Conservation (phyloP, 2,113 vertebrate genomes). For the Pimephales promelas region DNA sequence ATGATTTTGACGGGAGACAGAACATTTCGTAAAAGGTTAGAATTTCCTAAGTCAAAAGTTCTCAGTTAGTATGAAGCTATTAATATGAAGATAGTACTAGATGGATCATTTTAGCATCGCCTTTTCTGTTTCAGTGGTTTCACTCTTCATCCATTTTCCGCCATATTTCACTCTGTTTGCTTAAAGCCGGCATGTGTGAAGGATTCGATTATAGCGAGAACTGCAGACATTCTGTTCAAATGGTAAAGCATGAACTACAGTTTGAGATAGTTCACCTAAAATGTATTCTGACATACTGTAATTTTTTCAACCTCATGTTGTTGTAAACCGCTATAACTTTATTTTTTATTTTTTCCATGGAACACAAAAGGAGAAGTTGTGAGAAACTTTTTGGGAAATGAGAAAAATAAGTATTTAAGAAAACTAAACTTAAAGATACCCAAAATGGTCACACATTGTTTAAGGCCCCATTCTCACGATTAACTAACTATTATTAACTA, state of each 20-base stretch:
- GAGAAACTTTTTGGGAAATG: too few relatives aligned
- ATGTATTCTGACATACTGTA: background rate
- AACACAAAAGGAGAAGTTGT: background rate
- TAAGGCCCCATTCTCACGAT: too few relatives aligned
- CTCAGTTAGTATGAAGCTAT: conserved; percentile 15
- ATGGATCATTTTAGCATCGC: conserved; percentile 36
- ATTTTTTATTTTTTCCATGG: background rate
- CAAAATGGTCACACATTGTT: too few relatives aligned
- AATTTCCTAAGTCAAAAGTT: conserved; percentile 20
- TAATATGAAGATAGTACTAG: background rate
- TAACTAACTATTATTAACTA: too few relatives aligned
- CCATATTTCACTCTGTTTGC: conserved; percentile 29
- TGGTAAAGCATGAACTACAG: background rate
- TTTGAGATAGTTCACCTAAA: background rate
- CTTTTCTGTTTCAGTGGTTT: conserved; percentile 39
- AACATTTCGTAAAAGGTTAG: conserved; percentile 21
- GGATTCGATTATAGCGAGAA: conserved; percentile 2
- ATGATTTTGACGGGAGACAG: background rate
- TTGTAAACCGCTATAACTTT: background rate
- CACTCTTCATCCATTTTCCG: conserved; percentile 45
- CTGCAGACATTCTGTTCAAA: background rate
- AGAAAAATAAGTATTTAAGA: too few relatives aligned
- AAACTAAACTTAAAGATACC: too few relatives aligned
- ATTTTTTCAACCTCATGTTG: background rate
- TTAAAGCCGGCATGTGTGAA: background rate